Evolutionary conservation across 2,797 vertebrate genomes (phyloP).

Genomic region (Graptemys geographica): DNA sequence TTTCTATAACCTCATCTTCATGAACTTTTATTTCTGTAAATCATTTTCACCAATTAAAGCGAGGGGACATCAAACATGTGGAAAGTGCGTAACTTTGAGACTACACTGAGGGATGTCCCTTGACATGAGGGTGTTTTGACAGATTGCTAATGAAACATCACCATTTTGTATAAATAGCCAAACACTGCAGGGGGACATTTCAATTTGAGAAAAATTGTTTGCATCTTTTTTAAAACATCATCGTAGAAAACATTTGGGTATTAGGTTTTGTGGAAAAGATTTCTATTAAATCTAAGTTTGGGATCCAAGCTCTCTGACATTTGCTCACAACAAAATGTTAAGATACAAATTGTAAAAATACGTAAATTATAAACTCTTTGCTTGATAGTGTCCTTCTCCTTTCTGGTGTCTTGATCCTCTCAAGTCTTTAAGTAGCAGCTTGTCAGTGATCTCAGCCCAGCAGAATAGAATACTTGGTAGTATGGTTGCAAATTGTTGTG

Average conservation of each 20-base stretch:
- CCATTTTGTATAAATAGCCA: no score
- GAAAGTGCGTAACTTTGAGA: background rate
- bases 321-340: background rate
- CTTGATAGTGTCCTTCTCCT: constrained; percentile 1
- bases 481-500: constrained; percentile 55
- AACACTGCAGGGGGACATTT: background rate
- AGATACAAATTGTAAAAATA: background rate
- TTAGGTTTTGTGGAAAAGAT: background rate
- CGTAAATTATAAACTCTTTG: constrained; percentile 43
- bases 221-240: background rate
- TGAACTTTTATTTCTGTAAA: background rate
- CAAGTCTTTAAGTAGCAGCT: constrained; percentile 56
- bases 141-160: no score
- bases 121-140: background rate
- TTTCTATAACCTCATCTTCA: background rate
- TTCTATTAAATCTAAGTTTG: background rate
- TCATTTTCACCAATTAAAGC: background rate
- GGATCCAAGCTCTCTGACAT: background rate
- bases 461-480: background rate
- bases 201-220: background rate
- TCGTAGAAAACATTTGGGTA: background rate
- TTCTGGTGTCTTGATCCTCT: constrained; percentile 52
- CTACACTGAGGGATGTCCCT: background rate
- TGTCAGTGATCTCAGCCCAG: constrained; percentile 24
- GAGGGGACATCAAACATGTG: background rate